phyloP scores from a whole-genome alignment of 2,888 invertebrate genomes.

The Acanthoscelides obtectus region DNA sequence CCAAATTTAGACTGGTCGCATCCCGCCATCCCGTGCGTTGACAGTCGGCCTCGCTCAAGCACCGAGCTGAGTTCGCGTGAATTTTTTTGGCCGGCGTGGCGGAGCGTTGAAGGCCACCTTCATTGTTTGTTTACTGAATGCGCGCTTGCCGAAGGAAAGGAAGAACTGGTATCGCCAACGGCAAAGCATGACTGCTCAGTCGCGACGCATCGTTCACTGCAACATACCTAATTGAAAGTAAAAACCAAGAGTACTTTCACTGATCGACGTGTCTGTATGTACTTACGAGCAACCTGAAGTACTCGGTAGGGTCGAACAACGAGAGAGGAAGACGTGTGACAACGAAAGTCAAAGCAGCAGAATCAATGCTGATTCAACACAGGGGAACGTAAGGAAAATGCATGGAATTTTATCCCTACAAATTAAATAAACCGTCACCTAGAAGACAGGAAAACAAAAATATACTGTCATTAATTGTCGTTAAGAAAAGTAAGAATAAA shows the following conservation, averaged over 20 bases:
- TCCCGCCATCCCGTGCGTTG: neutral
- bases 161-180: neutral
- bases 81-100: neutral
- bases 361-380: too few relatives aligned
- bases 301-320: neutral
- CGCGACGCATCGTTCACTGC: neutral
- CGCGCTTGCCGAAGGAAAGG: neutral
- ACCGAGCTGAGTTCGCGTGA: neutral
- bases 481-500: too few relatives aligned
- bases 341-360: too few relatives aligned
- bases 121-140: neutral
- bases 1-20: neutral
- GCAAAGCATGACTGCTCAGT: neutral
- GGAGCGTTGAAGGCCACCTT: neutral
- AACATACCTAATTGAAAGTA: neutral
- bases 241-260: neutral
- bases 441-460: too few relatives aligned
- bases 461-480: too few relatives aligned
- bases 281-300: neutral
- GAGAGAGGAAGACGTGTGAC: neutral
- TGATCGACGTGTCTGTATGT: neutral
- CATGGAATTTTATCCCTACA: too few relatives aligned
- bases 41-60: neutral
- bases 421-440: too few relatives aligned
- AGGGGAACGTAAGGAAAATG: too few relatives aligned